phyloP scores from a whole-genome alignment of 2,888 invertebrate species.

The Epicampocera succincta region DNA sequence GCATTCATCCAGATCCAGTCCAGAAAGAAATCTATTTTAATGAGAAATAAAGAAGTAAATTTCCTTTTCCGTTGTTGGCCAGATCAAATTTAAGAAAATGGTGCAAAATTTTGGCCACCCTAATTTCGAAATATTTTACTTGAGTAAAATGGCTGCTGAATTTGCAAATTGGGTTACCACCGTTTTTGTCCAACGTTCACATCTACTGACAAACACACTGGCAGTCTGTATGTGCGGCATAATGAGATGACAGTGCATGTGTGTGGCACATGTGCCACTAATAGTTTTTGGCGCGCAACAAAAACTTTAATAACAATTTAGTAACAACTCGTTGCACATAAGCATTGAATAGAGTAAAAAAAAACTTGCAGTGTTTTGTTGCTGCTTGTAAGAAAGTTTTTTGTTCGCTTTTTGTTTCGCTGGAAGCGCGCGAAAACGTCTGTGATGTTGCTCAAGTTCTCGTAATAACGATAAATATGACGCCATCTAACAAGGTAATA shows the following conservation, averaged over 20 bases:
- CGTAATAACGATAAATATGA: conserved; percentile 59
- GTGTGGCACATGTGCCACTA: conserved; percentile 66
- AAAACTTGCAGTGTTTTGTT: conserved; percentile 21
- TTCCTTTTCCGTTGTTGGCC: too few relatives aligned
- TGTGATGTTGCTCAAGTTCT: conserved; percentile 25
- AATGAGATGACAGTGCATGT: conserved; percentile 55
- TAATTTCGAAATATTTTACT: too few relatives aligned
- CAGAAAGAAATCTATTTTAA: too few relatives aligned
- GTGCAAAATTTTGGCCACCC: too few relatives aligned
- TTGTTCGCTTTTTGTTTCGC: conserved; percentile 13
- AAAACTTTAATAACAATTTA: conserved; percentile 62
- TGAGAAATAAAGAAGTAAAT: too few relatives aligned
- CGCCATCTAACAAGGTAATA: conserved; percentile 65
- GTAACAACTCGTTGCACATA: conserved; percentile 63
- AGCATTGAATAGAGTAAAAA: conserved; percentile 29
- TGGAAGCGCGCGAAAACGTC: conserved; percentile 46
- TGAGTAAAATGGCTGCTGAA: too few relatives aligned
- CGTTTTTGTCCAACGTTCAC: conserved; percentile 1
- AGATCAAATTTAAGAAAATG: too few relatives aligned
- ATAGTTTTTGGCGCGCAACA: conserved; percentile 68
- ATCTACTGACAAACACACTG: background rate
- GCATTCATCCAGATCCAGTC: too few relatives aligned
- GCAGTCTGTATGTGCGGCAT: conserved; percentile 2
- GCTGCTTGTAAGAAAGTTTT: conserved; percentile 12
- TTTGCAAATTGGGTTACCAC: conserved; percentile 28